A percentile compares a stretch with the other conserved stretches of the same genome.
Conservation (phyloP, 2,888 invertebrate species). For the Drosophila gaucha region DNA sequence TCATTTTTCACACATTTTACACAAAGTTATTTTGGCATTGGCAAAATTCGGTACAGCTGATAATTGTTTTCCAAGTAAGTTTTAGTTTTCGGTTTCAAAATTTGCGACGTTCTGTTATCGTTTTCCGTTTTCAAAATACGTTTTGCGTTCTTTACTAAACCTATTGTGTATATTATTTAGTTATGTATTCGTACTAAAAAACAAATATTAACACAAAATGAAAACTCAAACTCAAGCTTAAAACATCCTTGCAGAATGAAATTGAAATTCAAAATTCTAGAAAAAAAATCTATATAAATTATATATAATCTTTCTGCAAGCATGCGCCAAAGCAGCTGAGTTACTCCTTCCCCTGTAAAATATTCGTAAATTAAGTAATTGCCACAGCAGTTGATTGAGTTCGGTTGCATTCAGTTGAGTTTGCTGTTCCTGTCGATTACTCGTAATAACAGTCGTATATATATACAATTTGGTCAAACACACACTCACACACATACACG, state of each 20-base stretch:
- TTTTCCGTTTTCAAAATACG: conserved; percentile 29
- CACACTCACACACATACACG: conserved; percentile 16
- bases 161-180: conserved; percentile 53
- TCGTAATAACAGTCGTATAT: conserved; percentile 29
- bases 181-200: conserved; percentile 58
- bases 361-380: conserved; percentile 28
- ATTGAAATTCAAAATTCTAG: no score
- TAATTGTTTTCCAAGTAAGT: conserved; percentile 85
- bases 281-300: background rate
- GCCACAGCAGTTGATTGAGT: conserved; percentile 26
- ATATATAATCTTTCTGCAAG: conserved; percentile 15
- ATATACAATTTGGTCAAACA: conserved; percentile 10
- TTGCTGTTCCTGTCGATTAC: conserved; percentile 29
- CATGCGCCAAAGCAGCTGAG: conserved; percentile 9
- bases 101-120: conserved; percentile 31
- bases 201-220: background rate
- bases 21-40: conserved; percentile 83
- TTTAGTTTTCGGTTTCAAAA: conserved; percentile 59
- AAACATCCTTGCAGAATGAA: conserved; percentile 19
- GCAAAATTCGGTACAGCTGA: conserved; percentile 83
- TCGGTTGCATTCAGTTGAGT: conserved; percentile 33
- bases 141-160: conserved; percentile 56
- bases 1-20: conserved; percentile 58
- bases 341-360: conserved; percentile 45
- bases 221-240: conserved; percentile 5